phyloP scores from a whole-genome alignment of 2,113 vertebrate genomes.

The Campylomormyrus tamandua region DNA sequence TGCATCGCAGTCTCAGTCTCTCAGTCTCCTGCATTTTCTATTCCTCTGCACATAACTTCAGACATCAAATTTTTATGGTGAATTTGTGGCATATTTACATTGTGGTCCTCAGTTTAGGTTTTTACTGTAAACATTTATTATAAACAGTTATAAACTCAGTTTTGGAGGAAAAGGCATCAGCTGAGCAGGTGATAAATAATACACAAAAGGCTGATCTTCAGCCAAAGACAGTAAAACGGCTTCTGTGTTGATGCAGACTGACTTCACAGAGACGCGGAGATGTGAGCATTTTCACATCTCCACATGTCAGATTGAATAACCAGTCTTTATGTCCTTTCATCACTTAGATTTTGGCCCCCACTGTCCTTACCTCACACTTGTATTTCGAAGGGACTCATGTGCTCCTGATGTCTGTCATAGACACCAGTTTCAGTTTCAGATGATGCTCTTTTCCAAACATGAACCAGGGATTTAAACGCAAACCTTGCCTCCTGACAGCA shows the following conservation, averaged over 20 bases:
- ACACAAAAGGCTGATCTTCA: neutral
- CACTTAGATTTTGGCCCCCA: neutral
- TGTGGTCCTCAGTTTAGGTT: neutral
- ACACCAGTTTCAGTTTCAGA: neutral
- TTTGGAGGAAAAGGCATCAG: neutral
- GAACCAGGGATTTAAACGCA: neutral
- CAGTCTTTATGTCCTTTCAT: neutral
- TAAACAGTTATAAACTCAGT: neutral
- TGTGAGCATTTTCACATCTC: neutral
- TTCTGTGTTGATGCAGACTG: neutral
- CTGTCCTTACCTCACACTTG: neutral
- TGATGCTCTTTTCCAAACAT: conserved; percentile 27
- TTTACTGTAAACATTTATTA: neutral
- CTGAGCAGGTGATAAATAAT: neutral
- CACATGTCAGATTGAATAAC: neutral
- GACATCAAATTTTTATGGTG: neutral
- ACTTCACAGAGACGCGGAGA: neutral
- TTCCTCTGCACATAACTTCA: neutral
- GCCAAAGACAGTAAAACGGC: neutral
- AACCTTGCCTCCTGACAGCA: conserved; percentile 31
- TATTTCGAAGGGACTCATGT: neutral
- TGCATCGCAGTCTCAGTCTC: neutral
- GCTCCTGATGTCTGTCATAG: neutral
- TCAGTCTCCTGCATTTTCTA: neutral
- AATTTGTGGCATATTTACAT: neutral